Evolutionary conservation across 2,797 vertebrate species (phyloP), one percentile per base, ranked within the genome.

Genomic region (Lithobates pipiens): DNA sequence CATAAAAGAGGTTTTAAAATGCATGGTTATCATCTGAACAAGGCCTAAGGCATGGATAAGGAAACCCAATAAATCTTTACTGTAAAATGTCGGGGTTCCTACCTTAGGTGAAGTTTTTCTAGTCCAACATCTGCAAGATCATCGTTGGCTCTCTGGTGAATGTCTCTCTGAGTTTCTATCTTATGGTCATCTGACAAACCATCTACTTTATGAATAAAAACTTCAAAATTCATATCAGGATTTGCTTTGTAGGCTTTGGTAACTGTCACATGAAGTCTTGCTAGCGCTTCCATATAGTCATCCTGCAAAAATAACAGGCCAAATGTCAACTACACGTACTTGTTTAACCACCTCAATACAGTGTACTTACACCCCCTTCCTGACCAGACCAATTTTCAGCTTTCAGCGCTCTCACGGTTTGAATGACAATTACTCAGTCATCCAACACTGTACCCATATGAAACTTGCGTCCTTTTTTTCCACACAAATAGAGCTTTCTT

Each of bases 201-300:
- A 89, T 99, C 98, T 88, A 99, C 98, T 96, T 99, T 99, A 94
- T 99, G 98, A 93, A 99, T 99, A 88, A 99, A 99, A 92, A 99
- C 98, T 92, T 99, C 98, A 44, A 99, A 99, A 94, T 99, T 99
- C 94, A 99, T 99, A 90, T 99, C 98, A 0, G 98, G 98, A 90
- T 99, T 99, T 90, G 99, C 97, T 89, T 98, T 95, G 93, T 99
- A 99, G 85, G 98, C 98, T 91, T 98, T 96, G 4, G 98, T 98
- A 89, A 99, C 98, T 1, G 98, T 99, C 88, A 99, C 97, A 90
- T 99, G 98, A 83, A 99, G 97, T 91, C 98, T 94, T 79, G 97
- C 95, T 90, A 99, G 93, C 67, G 98, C 97, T 93, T 99, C 98
- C 95, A 99, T 97, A 76, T 99, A 99, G 91, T 99, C 98, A 89